phyloP scores from a whole-genome alignment of 2,113 vertebrate species.

The Lipophrys pholis region DNA sequence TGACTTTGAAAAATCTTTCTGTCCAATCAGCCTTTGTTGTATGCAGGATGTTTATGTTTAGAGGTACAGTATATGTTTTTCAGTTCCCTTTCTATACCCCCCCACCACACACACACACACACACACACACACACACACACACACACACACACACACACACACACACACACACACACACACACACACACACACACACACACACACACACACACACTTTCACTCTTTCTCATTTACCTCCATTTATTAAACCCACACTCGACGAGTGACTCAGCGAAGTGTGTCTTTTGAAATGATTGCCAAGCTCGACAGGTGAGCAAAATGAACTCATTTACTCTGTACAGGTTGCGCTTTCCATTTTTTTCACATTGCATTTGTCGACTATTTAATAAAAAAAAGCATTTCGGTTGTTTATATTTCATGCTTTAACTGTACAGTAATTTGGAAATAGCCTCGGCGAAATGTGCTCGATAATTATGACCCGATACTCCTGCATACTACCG shows the following conservation, averaged over 20 bases:
- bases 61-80: constrained; percentile 58
- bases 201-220: constrained; percentile 57
- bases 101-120: constrained; percentile 12
- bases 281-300: constrained; percentile 84
- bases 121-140: neutral
- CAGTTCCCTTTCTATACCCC: constrained; percentile 65
- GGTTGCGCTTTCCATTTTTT: too few relatives aligned
- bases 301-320: constrained; percentile 85
- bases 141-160: constrained; percentile 39
- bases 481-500: too few relatives aligned
- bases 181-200: constrained; percentile 44
- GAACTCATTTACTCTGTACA: neutral
- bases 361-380: neutral
- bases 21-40: constrained; percentile 73
- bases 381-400: too few relatives aligned
- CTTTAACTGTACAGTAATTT: too few relatives aligned
- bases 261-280: constrained; percentile 58
- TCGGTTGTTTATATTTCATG: too few relatives aligned
- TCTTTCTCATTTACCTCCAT: constrained; percentile 73
- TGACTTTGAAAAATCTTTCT: constrained; percentile 70
- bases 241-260: constrained; percentile 57
- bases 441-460: too few relatives aligned
- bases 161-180: constrained; percentile 36
- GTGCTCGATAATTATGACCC: too few relatives aligned
- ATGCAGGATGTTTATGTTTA: constrained; percentile 78